Evolutionary conservation across 2,797 vertebrate genomes (phyloP), one percentile per base, ranked within the genome.

Genomic region (Sylvia borin): DNA sequence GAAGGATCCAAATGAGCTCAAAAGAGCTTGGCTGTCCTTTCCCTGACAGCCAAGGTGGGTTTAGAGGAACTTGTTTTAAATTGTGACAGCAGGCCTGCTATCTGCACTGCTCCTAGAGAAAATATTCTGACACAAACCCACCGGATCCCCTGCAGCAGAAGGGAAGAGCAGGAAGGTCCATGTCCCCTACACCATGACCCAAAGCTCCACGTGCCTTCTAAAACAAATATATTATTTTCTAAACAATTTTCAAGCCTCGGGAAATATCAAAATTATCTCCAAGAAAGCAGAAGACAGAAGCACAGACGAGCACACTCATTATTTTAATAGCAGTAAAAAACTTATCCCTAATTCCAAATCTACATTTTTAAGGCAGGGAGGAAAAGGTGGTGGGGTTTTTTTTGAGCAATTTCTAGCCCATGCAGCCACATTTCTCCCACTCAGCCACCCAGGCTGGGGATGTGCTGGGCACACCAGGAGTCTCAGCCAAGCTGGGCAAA

Each of bases 401-500:
- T 51, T 3, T 24, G 83, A 85, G 58, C 31, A 32, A 32, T 66
- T 92, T 58, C 54, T 10, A 68, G 71, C 40, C 25, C 26, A 38
- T 67, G 53, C 76, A 25, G 73, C 48, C 16, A 3, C 4, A 5
- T 7, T 45, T 29, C 15, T 60, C 57, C 27, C 65, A 88, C 11
- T 60, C 81, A 94, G 42, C 32, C 84, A 94, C n/a, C 31, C 54
- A 53, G 71, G 70, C 43, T 26, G 34, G n/a, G 82, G 10, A 11
- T 3, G 54, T 16, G 65, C 90, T 58, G 43, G 83, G 22, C 60
- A 75, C 71, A n/a, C 60, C 90, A 36, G 82, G 68, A n/a, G 71
- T 60, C 73, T 16, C 74, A 48, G 91, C 75, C 94, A 95, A 54
- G 43, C 92, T 64, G 70, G n/a, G 95, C 65, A 43, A 45, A 45